Conservation (phyloP, 2,113 vertebrate species). For the Heterocephalus glaber region DNA sequence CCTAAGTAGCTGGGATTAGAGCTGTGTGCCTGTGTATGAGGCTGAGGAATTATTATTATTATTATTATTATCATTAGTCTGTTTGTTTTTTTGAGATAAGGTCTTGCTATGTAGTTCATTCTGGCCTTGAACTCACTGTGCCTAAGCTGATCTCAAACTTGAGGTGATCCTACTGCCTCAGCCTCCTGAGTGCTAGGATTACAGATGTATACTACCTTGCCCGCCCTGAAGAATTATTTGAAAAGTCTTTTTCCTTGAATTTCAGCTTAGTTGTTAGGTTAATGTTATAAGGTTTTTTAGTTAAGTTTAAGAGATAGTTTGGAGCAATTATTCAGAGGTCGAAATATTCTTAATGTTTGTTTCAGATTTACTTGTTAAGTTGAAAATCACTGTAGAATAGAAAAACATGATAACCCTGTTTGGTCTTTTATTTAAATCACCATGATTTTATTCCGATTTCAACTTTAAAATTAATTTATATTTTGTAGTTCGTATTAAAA, state of each 20-base stretch:
- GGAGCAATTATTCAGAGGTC: neutral
- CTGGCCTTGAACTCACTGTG: too few species aligned
- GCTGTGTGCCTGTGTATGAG: neutral
- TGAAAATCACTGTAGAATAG: neutral
- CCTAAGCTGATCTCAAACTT: too few species aligned
- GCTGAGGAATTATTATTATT: neutral
- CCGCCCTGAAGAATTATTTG: slow-evolving; percentile 29
- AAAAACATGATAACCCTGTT: neutral
- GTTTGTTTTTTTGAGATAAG: too few species aligned
- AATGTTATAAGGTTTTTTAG: slow-evolving; percentile 10
- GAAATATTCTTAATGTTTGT: neutral
- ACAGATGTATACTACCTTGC: too few species aligned
- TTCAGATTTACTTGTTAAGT: neutral
- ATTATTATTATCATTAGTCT: too few species aligned
- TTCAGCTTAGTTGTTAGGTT: slow-evolving; percentile 5
- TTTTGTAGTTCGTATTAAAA: slow-evolving; percentile 30
- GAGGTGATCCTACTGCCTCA: too few species aligned
- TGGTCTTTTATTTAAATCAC: neutral
- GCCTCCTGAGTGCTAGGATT: too few species aligned
- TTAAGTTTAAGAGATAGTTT: neutral
- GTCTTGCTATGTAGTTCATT: too few species aligned
- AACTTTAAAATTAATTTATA: neutral
- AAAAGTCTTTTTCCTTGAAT: neutral
- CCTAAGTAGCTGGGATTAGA: neutral
- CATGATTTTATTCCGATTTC: neutral